Percentiles rank a stretch among this genome's conserved stretches.
Conservation (phyloP, 64 coral and sea anemone genomes). For the Orbicella faveolata region DNA sequence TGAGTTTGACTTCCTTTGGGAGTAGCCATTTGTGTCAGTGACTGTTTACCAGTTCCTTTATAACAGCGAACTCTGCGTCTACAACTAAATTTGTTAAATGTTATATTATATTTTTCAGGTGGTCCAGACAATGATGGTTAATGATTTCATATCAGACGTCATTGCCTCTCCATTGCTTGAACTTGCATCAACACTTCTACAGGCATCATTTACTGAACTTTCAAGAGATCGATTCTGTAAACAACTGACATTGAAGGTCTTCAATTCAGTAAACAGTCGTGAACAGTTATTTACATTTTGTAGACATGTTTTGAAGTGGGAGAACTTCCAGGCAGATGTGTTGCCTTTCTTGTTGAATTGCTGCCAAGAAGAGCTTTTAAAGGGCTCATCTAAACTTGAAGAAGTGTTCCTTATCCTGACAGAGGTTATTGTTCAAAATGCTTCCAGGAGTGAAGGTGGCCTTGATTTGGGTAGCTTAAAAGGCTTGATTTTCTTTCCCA, state of each 20-base stretch:
- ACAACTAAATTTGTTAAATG: not conserved
- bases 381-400: not conserved
- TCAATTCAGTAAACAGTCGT: not conserved
- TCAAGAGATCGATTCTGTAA: constrained; percentile 25
- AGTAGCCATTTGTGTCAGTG: too few species aligned
- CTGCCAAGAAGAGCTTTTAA: constrained; percentile 47
- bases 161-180: constrained; percentile 26
- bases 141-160: not conserved
- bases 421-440: constrained; percentile 27
- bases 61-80: too few species aligned
- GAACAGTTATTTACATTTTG: constrained; percentile 46
- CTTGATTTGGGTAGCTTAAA: constrained; percentile 23
- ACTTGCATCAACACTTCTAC: constrained; percentile 56
- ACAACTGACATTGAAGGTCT: constrained; percentile 38
- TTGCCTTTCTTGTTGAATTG: constrained; percentile 36
- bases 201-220: constrained; percentile 46
- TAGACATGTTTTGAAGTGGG: constrained; percentile 52
- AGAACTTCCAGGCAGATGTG: constrained; percentile 20
- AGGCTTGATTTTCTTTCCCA: constrained; percentile 58
- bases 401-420: constrained; percentile 50
- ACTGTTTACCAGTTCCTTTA: too few species aligned
- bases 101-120: not conserved
- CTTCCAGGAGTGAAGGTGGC: constrained; percentile 4
- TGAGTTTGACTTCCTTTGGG: too few species aligned
- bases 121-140: not conserved